Evolutionary conservation across 2,797 vertebrate species (phyloP), one percentile per base, ranked within the genome.

Genomic region (Atherinosoma microstoma): DNA sequence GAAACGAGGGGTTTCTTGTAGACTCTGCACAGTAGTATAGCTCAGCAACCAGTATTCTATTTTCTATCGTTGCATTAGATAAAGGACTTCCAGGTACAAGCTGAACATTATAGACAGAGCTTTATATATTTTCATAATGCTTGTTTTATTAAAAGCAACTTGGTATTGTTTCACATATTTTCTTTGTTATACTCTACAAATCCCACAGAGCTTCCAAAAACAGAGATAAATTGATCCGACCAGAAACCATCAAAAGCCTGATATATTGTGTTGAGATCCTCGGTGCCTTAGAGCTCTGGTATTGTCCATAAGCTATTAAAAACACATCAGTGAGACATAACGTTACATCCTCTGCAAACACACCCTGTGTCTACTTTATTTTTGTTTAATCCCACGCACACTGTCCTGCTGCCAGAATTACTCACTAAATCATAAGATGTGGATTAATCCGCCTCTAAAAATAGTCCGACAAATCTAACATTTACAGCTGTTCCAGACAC

Each of bases 161-260:
- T 51, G 10, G 8, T 11, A 51, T 40, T 4, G 15, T 40, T 40
- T 40, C 38, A 40, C 38, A 13, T 40, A 15, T 40, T 13, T 40
- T 40, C 38, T 15, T 3, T 6, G 1, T 40, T 40, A 40, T 13
- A 3, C 38, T 51, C 49, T 24, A 51, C 49, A 51, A 51, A 49
- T n/a, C 47, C 47, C 47, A 12, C 18, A 51, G 22, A 51, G n/a
- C 24, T 22, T 11, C 49, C 22, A 24, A 22, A 24, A 10, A 24
- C 49, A 51, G 22, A 51, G 22, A n/a, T 12, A 51, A 51, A 51
- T 24, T 57, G 34, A 70, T 64, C 62, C n/a, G 8, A 51, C 32
- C 34, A 16, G 47, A 38, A 20, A 22, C 20, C 6, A 27, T 35
- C n/a, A 29, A 22, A 38, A 56, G 22, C 34, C 20, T 29, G 13